A percentile compares a stretch with the other conserved stretches of the same genome.
Conservation (phyloP, 1,140 invertebrate genomes). For the Homalodisca vitripennis region DNA sequence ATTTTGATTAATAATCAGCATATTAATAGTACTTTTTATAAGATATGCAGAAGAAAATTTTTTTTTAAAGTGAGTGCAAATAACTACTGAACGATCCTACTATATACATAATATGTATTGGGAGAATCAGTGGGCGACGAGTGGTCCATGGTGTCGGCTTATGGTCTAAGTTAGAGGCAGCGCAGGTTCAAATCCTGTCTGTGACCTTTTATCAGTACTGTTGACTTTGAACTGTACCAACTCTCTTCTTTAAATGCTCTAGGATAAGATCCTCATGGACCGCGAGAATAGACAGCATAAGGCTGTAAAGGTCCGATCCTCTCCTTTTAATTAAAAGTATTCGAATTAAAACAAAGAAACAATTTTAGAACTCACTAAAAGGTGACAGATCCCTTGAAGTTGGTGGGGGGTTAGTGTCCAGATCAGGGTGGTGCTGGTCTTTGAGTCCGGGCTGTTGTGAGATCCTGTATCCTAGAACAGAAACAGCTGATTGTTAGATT, state of each 20-base stretch:
- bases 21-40: too few species aligned
- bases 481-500: background rate
- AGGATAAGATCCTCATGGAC: background rate
- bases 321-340: too few species aligned
- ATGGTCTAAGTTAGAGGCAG: background rate
- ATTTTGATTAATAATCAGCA: too few species aligned
- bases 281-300: too few species aligned
- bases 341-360: background rate
- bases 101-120: background rate
- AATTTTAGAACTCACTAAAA: slow-evolving; percentile 41
- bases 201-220: too few species aligned
- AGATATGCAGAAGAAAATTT: too few species aligned
- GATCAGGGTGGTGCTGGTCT: slow-evolving; percentile 42
- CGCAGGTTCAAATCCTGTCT: too few species aligned
- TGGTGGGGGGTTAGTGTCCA: slow-evolving; percentile 48
- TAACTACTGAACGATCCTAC: too few species aligned
- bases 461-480: slow-evolving; percentile 28
- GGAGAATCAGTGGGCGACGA: background rate
- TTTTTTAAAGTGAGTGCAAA: too few species aligned
- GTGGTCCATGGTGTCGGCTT: background rate
- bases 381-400: slow-evolving; percentile 47
- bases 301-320: too few species aligned
- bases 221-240: too few species aligned
- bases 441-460: slow-evolving; percentile 45
- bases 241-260: background rate